phyloP scores from a whole-genome alignment of 2,888 invertebrate species.

The Griposia aprilina region DNA sequence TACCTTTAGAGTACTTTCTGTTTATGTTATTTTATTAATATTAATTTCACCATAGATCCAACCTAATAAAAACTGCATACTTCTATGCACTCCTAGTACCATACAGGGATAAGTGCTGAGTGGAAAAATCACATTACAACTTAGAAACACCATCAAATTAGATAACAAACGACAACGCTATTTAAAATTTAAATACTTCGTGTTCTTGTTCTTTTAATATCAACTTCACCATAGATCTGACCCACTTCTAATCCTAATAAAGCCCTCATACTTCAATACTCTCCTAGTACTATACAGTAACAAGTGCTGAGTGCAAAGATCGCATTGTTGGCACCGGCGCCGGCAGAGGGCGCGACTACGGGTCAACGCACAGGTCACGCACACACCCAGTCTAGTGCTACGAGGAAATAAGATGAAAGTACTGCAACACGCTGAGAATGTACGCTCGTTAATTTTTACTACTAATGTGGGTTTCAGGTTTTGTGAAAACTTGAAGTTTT shows the following conservation, averaged over 20 bases:
- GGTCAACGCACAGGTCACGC: constrained; percentile 81
- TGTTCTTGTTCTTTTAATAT: too few species aligned
- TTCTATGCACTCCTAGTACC: neutral
- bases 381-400: constrained; percentile 64
- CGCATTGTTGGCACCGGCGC: constrained; percentile 71
- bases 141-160: neutral
- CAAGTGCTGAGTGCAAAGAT: constrained; percentile 74
- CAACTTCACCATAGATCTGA: neutral
- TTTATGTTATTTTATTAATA: too few species aligned
- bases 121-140: constrained; percentile 76
- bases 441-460: constrained; percentile 43
- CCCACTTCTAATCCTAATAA: constrained; percentile 25
- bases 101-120: constrained; percentile 47
- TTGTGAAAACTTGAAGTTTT: neutral
- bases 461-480: constrained; percentile 21
- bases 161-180: neutral
- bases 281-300: constrained; percentile 16
- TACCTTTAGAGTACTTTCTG: too few species aligned
- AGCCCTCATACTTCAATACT: constrained; percentile 1
- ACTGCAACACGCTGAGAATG: constrained; percentile 50
- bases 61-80: constrained; percentile 13
- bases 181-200: neutral
- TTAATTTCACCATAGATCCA: neutral
- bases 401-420: constrained; percentile 61
- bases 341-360: constrained; percentile 66